phyloP scores from a whole-genome alignment of 1,140 invertebrate genomes.

The Laupala kohalensis region DNA sequence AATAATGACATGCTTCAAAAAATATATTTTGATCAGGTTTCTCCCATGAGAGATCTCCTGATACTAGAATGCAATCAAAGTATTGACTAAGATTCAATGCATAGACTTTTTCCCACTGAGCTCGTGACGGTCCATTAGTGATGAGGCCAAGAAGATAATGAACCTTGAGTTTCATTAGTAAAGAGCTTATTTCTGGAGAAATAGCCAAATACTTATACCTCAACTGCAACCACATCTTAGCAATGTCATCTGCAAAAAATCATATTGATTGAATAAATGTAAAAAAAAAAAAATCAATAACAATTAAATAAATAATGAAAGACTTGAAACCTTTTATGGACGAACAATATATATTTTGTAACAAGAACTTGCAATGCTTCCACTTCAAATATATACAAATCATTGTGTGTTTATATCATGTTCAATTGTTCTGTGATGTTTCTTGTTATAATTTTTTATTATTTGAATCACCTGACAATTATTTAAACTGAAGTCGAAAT shows the following conservation, averaged over 20 bases:
- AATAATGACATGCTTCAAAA: constrained; percentile 52
- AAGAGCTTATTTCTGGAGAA: constrained; percentile 43
- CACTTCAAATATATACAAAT: background rate
- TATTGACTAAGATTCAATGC: constrained; percentile 48
- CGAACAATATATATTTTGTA: too few species aligned
- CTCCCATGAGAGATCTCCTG: constrained; percentile 69
- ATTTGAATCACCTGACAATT: too few species aligned
- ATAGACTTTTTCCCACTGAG: constrained; percentile 75
- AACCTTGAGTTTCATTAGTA: constrained; percentile 49
- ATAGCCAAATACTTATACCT: constrained; percentile 58
- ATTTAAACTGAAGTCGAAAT: too few species aligned
- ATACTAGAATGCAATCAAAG: constrained; percentile 68
- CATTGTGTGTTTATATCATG: too few species aligned
- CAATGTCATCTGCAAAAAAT: constrained; percentile 40
- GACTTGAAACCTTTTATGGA: too few species aligned
- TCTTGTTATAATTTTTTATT: too few species aligned
- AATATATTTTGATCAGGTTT: constrained; percentile 63
- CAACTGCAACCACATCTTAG: constrained; percentile 57
- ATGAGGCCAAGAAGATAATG: constrained; percentile 62
- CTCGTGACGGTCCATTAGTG: constrained; percentile 68
- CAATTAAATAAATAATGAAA: too few species aligned
- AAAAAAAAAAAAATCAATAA: background rate
- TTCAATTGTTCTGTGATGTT: too few species aligned
- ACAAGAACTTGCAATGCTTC: too few species aligned
- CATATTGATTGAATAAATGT: background rate